These are phyloP conservation scores for Cecropterus lyciades DNA, from an alignment of 1,140 invertebrate genomes.

Conservation along the genomic window DNA sequence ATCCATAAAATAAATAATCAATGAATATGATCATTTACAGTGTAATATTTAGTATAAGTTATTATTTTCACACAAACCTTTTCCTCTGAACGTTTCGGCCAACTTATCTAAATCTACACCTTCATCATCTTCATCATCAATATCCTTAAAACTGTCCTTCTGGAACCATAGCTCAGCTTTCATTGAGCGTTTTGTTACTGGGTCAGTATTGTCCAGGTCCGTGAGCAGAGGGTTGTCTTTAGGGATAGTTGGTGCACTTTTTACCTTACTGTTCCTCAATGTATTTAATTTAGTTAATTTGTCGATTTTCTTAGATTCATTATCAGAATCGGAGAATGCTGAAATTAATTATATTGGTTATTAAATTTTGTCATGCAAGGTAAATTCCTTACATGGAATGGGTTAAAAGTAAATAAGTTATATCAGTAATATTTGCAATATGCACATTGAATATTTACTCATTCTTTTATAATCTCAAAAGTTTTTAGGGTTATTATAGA, in stretches of 20 bases:
- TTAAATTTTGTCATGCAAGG: too few relatives aligned
- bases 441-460: too few relatives aligned
- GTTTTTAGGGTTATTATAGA: too few relatives aligned
- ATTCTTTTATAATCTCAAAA: too few relatives aligned
- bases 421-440: too few relatives aligned
- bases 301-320: conserved; percentile 72
- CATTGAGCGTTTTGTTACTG: conserved; percentile 88
- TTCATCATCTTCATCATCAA: conserved; percentile 93
- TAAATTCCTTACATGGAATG: too few relatives aligned
- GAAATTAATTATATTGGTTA: conserved; percentile 40
- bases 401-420: too few relatives aligned
- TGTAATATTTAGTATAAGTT: too few relatives aligned
- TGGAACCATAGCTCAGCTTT: conserved; percentile 96
- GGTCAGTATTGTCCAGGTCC: conserved; percentile 91
- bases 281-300: conserved; percentile 78
- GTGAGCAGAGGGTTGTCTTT: conserved; percentile 92
- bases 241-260: conserved; percentile 61
- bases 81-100: conserved; percentile 89
- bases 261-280: conserved; percentile 68
- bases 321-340: conserved; percentile 85
- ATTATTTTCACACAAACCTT: conserved; percentile 80
- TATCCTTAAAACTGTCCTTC: conserved; percentile 93
- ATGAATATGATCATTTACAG: too few relatives aligned
- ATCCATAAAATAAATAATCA: too few relatives aligned
- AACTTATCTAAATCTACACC: conserved; percentile 94